phyloP scores from a whole-genome alignment of 2,888 invertebrate species.

The Philereme transversata region DNA sequence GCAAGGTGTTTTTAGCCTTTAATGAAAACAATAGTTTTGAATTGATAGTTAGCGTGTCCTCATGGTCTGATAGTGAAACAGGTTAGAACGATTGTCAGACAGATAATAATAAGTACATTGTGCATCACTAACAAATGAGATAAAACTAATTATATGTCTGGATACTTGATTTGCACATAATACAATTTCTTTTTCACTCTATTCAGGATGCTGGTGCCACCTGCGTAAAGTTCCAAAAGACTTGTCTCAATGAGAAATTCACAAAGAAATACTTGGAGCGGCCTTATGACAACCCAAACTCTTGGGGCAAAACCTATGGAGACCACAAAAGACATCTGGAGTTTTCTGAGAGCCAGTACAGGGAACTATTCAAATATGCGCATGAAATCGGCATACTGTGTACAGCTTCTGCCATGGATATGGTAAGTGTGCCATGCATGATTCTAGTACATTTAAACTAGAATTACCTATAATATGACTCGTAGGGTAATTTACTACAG shows the following conservation, averaged over 20 bases:
- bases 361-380: conserved; percentile 86
- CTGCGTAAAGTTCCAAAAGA: conserved; percentile 94
- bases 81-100: too few species aligned
- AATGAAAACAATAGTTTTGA: too few species aligned
- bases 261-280: conserved; percentile 86
- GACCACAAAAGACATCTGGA: conserved; percentile 90
- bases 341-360: conserved; percentile 87
- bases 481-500: too few species aligned
- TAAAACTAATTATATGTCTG: too few species aligned
- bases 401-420: conserved; percentile 93
- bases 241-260: conserved; percentile 88
- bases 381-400: conserved; percentile 86
- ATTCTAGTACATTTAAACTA: neutral
- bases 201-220: conserved; percentile 88
- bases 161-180: too few species aligned
- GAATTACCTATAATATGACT: too few species aligned
- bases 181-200: too few species aligned
- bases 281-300: conserved; percentile 86
- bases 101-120: too few species aligned
- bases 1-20: too few species aligned
- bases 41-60: too few species aligned
- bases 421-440: conserved; percentile 71
- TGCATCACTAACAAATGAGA: too few species aligned
- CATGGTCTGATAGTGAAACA: too few species aligned
- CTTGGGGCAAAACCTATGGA: conserved; percentile 92